phyloP scores from a whole-genome alignment of 2,888 invertebrate species.

The Andrena haemorrhoa region DNA sequence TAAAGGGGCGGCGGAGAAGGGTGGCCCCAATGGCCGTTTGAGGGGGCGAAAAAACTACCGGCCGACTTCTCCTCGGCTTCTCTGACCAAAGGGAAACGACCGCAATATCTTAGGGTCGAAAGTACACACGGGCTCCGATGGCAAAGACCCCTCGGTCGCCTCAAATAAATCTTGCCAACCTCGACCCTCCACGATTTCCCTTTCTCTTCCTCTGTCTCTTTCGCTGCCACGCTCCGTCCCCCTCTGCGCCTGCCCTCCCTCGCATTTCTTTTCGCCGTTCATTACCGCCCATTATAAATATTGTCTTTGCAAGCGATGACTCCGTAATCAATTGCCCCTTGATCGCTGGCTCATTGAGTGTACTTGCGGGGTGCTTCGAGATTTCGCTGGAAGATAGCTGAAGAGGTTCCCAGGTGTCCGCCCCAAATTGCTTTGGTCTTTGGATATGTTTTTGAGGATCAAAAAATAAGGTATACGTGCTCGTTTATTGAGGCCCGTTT shows the following conservation, averaged over 20 bases:
- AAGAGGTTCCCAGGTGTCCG: too few relatives aligned
- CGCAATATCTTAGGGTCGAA: constrained; percentile 80
- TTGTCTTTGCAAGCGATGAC: constrained; percentile 32
- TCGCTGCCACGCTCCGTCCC: constrained; percentile 1
- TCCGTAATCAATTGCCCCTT: constrained; percentile 20
- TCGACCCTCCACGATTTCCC: constrained; percentile 47
- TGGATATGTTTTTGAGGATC: too few relatives aligned
- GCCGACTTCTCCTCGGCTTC: constrained; percentile 69
- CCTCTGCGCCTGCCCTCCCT: constrained; percentile 1
- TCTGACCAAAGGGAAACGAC: constrained; percentile 76
- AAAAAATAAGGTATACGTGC: too few relatives aligned
- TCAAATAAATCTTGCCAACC: constrained; percentile 68
- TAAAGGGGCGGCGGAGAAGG: neutral
- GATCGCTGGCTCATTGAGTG: neutral
- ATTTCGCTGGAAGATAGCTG: neutral
- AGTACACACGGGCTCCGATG: constrained; percentile 76
- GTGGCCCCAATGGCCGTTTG: constrained; percentile 60
- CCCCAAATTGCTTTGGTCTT: too few relatives aligned
- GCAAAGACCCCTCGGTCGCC: constrained; percentile 62
- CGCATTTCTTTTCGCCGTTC: constrained; percentile 37
- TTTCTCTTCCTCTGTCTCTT: neutral
- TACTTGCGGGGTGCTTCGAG: neutral
- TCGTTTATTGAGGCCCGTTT: too few relatives aligned
- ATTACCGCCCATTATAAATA: constrained; percentile 51
- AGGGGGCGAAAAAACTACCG: constrained; percentile 64